Conservation (phyloP, 2,113 vertebrate species). For the Pterocles burchelli region DNA sequence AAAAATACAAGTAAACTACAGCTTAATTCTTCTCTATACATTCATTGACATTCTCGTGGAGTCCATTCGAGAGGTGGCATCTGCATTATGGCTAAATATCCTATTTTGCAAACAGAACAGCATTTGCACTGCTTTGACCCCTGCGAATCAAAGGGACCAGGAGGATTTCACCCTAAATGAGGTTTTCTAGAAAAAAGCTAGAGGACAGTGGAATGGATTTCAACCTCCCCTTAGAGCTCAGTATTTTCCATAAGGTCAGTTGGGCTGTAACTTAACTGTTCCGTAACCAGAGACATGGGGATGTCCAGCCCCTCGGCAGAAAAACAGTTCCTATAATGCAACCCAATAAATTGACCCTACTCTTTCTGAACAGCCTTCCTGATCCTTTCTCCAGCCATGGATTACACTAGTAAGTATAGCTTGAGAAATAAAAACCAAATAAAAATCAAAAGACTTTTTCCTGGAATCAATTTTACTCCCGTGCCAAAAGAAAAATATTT, state of each 20-base stretch:
- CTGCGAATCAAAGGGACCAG: neutral
- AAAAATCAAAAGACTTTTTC: neutral
- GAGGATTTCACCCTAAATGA: neutral
- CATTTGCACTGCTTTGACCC: neutral
- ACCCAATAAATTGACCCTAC: neutral
- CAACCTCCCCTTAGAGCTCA: neutral
- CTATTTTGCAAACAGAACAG: neutral
- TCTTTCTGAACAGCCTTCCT: neutral
- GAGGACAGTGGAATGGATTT: neutral
- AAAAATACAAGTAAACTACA: neutral
- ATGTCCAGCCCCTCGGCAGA: neutral
- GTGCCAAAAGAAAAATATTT: neutral
- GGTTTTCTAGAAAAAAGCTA: neutral
- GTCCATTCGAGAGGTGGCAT: neutral
- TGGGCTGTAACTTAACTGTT: neutral
- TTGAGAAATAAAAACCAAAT: neutral
- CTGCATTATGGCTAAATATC: conserved; percentile 37
- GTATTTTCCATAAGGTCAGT: neutral
- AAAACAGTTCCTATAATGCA: neutral
- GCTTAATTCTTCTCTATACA: neutral
- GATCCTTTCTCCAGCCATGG: neutral
- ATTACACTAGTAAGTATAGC: neutral
- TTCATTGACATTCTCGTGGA: conserved; percentile 4
- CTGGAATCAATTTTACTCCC: neutral
- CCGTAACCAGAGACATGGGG: neutral